Conservation (phyloP, 2,888 invertebrate species). For the Lucinisca nassula region DNA sequence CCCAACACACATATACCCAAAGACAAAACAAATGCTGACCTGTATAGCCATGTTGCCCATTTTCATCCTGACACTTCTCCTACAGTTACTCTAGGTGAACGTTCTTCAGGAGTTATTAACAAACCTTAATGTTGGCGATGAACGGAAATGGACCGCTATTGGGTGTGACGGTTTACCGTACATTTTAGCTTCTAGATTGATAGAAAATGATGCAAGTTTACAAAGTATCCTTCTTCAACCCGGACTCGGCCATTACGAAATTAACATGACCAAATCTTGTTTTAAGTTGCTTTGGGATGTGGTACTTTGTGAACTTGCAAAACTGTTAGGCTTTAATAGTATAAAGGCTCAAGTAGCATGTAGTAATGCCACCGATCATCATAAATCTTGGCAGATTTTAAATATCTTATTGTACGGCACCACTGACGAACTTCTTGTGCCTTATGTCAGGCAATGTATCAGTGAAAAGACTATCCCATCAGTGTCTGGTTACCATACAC, state of each 20-base stretch:
- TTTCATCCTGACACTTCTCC: not conserved
- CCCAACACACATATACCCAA: not conserved
- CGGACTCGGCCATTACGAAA: conserved; percentile 28
- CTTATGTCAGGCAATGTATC: conserved; percentile 2
- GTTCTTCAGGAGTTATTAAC: not conserved
- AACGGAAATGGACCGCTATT: not conserved
- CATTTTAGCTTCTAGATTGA: not conserved
- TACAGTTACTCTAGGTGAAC: not conserved
- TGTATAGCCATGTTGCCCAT: not conserved
- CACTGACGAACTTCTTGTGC: not conserved
- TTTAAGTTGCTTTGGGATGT: conserved; percentile 22
- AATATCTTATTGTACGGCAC: conserved; percentile 4
- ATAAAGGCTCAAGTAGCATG: conserved; percentile 1
- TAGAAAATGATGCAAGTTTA: not conserved
- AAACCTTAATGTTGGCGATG: not conserved
- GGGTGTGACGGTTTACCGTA: conserved; percentile 27
- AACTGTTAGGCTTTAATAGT: conserved; percentile 5
- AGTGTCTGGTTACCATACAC: not conserved
- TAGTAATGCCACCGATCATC: conserved; percentile 16
- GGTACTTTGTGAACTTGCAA: conserved; percentile 8
- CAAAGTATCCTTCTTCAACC: conserved; percentile 1
- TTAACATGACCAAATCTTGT: conserved; percentile 7
- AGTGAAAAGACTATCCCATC: not conserved
- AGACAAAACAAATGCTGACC: not conserved
- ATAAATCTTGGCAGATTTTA: conserved; percentile 20